Percentiles rank a stretch among this genome's conserved stretches.
These are phyloP conservation scores for Ashinkailepas kermadecensis DNA, from an alignment of 2,888 invertebrate genomes.

Conservation along the genomic window DNA sequence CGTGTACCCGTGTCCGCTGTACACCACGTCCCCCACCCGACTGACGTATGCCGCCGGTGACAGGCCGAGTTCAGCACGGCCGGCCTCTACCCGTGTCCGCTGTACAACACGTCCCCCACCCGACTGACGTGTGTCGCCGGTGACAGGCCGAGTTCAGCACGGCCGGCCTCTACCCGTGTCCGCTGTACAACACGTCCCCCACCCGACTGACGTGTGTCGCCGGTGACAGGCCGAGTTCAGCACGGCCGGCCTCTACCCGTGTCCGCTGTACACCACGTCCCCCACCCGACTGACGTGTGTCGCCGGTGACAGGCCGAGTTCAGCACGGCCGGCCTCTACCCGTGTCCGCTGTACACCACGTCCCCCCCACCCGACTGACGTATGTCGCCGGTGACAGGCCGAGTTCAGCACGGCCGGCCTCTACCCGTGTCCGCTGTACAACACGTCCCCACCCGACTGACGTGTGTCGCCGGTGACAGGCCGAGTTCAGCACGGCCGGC, in stretches of 20 bases:
- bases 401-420: conserved; percentile 40
- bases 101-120: no score
- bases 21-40: no score
- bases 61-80: no score
- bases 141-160: conserved; percentile 40
- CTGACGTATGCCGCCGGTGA: no score
- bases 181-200: conserved; percentile 56
- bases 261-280: conserved; percentile 59
- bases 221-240: conserved; percentile 38
- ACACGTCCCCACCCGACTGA: conserved; percentile 45
- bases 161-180: conserved; percentile 49
- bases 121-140: background rate
- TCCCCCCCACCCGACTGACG: conserved; percentile 36
- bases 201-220: no score
- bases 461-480: conserved; percentile 30
- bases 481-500: conserved; percentile 39
- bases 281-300: no score
- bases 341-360: conserved; percentile 60
- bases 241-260: conserved; percentile 46
- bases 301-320: conserved; percentile 36
- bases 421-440: conserved; percentile 58
- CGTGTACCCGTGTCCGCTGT: no score
- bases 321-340: conserved; percentile 44
- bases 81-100: no score
- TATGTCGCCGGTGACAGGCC: conserved; percentile 30